Evolutionary conservation across 2,113 vertebrate genomes (phyloP), one percentile per base, ranked within the genome.

Genomic region (Trichomycterus rosablanca): DNA sequence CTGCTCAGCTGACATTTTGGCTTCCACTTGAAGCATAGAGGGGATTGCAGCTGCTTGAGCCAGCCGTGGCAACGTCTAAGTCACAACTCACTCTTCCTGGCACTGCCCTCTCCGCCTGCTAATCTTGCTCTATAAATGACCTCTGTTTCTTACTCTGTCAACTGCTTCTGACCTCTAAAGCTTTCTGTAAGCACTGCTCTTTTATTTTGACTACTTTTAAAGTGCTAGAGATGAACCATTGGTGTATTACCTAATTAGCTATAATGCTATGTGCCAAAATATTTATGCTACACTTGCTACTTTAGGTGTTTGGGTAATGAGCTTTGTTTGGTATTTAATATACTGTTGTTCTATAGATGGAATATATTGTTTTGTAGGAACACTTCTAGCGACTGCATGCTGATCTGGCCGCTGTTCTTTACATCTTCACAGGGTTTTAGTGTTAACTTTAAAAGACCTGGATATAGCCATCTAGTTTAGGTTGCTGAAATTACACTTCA

Each of bases 11-110:
- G 9, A 1, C 7, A 35, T 35, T 35, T 0, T 49, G 64, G 50
- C 35, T 71, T 28, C n/a, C n/a, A n/a, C n/a, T n/a, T n/a, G n/a
- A n/a, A n/a, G n/a, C n/a, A n/a, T n/a, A n/a, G n/a, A n/a, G 69
- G 54, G 67, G 73, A 59, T 74, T 78, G 62, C 70, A 77, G 73
- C 75, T 76, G 76, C 68, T 66, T 39, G 54, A 66, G 55, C 34
- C 42, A 60, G 23, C 40, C 50, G 42, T 50, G 46, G 57, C 59
- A 57, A 59, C 42, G 44, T 35, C 49, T 42, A 39, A 10, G 20
- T 8, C 48, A 22, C 35, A 11, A n/a, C n/a, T 15, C 65, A 71
- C 72, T 71, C 61, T 70, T 71, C 24, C 69, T 78, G 78, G 76
- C 74, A 54, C 48, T 58, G 20, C n/a, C 45, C 44, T 9, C 19